phyloP scores from a whole-genome alignment of 2,113 vertebrate species.

The Halichoeres trimaculatus region DNA sequence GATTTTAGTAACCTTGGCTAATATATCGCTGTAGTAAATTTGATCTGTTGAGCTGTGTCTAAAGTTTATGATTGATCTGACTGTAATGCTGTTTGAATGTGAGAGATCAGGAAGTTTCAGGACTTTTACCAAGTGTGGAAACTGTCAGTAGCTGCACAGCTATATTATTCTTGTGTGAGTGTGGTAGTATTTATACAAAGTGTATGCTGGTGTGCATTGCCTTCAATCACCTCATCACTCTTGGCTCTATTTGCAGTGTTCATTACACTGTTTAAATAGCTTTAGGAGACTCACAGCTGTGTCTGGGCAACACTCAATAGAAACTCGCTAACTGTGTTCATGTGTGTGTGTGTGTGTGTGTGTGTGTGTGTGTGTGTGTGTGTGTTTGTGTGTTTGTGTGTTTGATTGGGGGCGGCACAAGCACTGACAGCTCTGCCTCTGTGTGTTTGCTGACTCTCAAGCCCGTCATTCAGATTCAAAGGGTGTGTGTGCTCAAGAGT shows the following conservation, averaged over 20 bases:
- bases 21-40: neutral
- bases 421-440: slow-evolving; percentile 40
- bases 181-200: slow-evolving; percentile 45
- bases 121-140: slow-evolving; percentile 14
- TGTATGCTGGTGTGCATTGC: slow-evolving; percentile 24
- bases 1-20: neutral
- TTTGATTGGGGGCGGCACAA: slow-evolving; percentile 2
- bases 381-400: slow-evolving; percentile 13
- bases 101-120: neutral
- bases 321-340: slow-evolving; percentile 31
- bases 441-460: slow-evolving; percentile 65
- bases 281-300: slow-evolving; percentile 63
- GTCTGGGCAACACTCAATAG: slow-evolving; percentile 68
- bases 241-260: slow-evolving; percentile 71
- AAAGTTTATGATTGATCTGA: neutral
- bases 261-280: slow-evolving; percentile 77
- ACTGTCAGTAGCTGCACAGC: slow-evolving; percentile 51
- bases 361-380: too few species aligned
- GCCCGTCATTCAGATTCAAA: slow-evolving; percentile 52
- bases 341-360: slow-evolving; percentile 20
- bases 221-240: slow-evolving; percentile 57
- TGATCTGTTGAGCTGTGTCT: neutral
- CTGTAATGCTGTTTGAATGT: neutral
- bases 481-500: slow-evolving; percentile 40
- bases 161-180: slow-evolving; percentile 33